Conservation (phyloP, 2,888 invertebrate species). For the Stenchaetothrips biformis region DNA sequence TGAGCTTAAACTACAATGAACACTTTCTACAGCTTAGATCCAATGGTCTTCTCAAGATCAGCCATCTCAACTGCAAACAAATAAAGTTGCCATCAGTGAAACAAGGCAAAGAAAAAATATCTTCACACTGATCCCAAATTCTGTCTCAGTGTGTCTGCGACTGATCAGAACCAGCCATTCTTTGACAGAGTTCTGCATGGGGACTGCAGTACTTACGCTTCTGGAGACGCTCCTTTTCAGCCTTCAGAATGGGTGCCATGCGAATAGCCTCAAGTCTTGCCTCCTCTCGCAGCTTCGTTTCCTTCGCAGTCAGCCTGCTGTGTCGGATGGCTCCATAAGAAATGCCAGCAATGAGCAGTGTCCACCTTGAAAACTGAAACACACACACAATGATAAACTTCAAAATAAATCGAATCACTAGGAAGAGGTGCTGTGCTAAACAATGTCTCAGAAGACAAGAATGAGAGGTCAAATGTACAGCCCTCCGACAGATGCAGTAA, state of each 20-base stretch:
- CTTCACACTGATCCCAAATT: too few species aligned
- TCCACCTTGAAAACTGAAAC: conserved; percentile 75
- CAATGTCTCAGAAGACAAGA: neutral
- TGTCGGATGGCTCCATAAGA: conserved; percentile 63
- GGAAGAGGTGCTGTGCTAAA: too few species aligned
- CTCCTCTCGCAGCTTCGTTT: conserved; percentile 63
- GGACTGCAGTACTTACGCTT: conserved; percentile 49
- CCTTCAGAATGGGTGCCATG: conserved; percentile 48
- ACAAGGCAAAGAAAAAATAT: neutral
- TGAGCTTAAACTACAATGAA: neutral
- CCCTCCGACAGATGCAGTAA: neutral
- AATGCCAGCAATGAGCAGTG: conserved; percentile 65
- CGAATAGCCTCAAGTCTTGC: conserved; percentile 61
- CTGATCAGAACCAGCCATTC: too few species aligned
- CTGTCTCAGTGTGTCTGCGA: too few species aligned
- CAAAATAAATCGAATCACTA: neutral
- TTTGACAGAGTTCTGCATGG: neutral
- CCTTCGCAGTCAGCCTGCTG: conserved; percentile 42
- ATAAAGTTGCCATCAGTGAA: neutral
- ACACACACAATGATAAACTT: conserved; percentile 28
- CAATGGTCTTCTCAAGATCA: conserved; percentile 28
- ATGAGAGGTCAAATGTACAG: neutral
- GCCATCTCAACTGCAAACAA: conserved; percentile 33
- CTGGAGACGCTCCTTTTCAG: conserved; percentile 61
- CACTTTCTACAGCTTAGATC: neutral